Base-by-base conservation (phyloP, 2,113 vertebrate species). In the Neoarius graeffei region DNA sequence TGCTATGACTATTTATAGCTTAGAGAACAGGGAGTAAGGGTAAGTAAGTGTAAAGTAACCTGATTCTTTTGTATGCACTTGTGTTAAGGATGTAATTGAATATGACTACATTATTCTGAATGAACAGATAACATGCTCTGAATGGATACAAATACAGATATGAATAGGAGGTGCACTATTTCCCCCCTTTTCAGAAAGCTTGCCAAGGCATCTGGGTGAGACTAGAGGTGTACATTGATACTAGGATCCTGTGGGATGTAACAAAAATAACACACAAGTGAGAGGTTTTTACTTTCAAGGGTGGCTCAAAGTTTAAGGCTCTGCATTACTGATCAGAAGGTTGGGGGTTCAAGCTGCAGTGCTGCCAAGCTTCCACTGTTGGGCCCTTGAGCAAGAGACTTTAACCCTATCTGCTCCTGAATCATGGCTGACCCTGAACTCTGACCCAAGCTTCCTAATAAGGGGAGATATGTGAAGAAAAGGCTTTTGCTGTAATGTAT, bases 1-100 rank as follows among this genome's bases (percentile, higher is more conserved):
- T 48, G 15, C 20, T n/a, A 14, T 73, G 79, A 73, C 64, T 73
- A 42, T 67, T 79, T 71, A 42, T 56, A 81, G 64, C 85, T 81
- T 42, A 13, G 50, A 79, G 73, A 57, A 57, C 52, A 80, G 25
- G 77, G 30, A 80, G 77, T 80, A 19, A 27, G 52, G 14, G 77
- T 56, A 56, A 74, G 74, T 52, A 54, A 74, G 81, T 50, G 57
- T 62, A 52, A 27, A 62, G 23, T 82, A 74, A 83, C 56, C 23
- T 54, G 48, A 67, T 0, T 14, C 48, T 52, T 67, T 69, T 23
- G n/a, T 19, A 27, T 8, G 81, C 6, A 14, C 60, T 83, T 4
- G 62, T 84, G 50, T 54, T 81, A 25, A 15, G 52, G 76, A 27
- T 56, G 52, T 56, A 81, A 81, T 7, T 23, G 15, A 60, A 60